Evolutionary conservation across 2,113 vertebrate species (phyloP).

Genomic region (Riparia riparia): DNA sequence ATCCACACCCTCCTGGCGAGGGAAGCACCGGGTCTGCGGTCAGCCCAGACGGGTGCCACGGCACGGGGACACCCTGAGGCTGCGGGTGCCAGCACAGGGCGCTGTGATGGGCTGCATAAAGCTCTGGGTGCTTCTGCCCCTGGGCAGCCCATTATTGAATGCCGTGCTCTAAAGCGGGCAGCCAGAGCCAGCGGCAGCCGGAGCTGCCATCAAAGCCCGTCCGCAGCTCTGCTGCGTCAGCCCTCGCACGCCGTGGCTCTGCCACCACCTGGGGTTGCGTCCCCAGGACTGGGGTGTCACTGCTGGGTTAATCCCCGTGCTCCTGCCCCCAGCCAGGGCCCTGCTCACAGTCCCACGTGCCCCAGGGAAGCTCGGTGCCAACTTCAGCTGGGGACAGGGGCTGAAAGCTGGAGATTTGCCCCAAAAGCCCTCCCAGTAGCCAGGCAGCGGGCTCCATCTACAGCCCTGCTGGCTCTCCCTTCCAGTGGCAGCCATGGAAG

Average conservation of each 20-base stretch:
- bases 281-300: background rate
- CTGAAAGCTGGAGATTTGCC: background rate
- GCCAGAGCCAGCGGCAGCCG: accelerated
- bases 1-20: accelerated
- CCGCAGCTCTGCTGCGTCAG: background rate
- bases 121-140: background rate
- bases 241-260: accelerated
- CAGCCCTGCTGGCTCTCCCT: background rate
- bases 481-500: background rate
- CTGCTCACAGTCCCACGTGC: accelerated
- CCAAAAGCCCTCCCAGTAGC: background rate
- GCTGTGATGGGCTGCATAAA: background rate
- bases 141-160: background rate
- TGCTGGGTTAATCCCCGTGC: background rate
- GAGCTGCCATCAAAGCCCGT: background rate
- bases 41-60: accelerated
- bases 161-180: accelerated
- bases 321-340: background rate
- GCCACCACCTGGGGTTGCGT: background rate
- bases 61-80: accelerated
- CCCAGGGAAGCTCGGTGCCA: accelerated
- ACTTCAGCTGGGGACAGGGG: background rate
- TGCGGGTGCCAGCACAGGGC: background rate
- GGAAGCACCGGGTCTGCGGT: background rate
- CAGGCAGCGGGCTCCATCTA: background rate